Percentiles rank a stretch among this genome's conserved stretches.
These are phyloP conservation scores for Ctenicera cuprea DNA, from an alignment of 2,888 invertebrate genomes.

Conservation along the genomic window DNA sequence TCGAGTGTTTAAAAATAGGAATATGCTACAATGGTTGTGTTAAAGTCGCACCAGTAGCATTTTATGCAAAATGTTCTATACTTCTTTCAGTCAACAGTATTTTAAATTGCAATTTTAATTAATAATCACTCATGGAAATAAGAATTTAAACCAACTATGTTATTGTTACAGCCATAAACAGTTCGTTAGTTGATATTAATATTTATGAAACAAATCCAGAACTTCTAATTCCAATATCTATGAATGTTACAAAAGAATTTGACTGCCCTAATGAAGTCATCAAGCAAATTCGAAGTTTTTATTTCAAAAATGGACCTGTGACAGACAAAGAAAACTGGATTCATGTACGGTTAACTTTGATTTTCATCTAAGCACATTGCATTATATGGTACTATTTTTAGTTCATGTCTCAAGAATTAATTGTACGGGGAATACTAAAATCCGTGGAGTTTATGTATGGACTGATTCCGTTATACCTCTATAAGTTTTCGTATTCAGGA, in stretches of 20 bases:
- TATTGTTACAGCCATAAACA: conserved; percentile 8
- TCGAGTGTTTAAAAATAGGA: too few relatives aligned
- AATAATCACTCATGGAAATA: too few relatives aligned
- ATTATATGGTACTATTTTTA: too few relatives aligned
- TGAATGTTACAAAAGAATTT: conserved; percentile 26
- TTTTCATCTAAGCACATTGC: too few relatives aligned
- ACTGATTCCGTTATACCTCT: conserved; percentile 12
- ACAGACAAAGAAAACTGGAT: conserved; percentile 40
- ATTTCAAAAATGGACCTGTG: conserved; percentile 18
- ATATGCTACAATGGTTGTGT: too few relatives aligned
- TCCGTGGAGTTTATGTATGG: background rate
- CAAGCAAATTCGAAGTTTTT: conserved; percentile 11
- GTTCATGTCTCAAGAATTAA: conserved; percentile 13
- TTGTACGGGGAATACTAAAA: conserved; percentile 23
- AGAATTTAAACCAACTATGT: too few relatives aligned
- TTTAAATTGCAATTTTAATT: background rate
- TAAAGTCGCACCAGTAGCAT: too few relatives aligned
- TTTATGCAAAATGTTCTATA: too few relatives aligned
- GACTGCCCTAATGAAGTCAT: background rate
- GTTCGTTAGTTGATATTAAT: conserved; percentile 12
- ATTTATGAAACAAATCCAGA: conserved; percentile 21
- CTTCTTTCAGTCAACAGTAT: too few relatives aligned
- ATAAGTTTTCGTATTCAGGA: conserved; percentile 26
- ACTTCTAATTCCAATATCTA: conserved; percentile 28
- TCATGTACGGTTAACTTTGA: too few relatives aligned